A percentile compares a stretch with the other conserved stretches of the same genome.
Conservation (phyloP, 2,113 vertebrate genomes). For the Orthonyx spaldingii region DNA sequence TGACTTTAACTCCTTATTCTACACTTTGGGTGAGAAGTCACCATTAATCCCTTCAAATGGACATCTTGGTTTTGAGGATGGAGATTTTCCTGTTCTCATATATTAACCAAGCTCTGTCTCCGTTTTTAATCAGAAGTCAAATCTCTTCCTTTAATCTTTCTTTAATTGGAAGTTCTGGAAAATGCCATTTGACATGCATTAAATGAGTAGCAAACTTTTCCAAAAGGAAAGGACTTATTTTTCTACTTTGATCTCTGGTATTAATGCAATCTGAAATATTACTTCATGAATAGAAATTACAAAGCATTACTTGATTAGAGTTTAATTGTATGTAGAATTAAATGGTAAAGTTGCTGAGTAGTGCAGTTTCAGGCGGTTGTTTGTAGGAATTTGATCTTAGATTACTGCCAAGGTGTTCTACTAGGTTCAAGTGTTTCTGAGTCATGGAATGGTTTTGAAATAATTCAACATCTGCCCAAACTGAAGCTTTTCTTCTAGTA, state of each 20-base stretch:
- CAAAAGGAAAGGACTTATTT: neutral
- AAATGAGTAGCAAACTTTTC: neutral
- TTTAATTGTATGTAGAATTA: neutral
- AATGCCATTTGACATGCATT: neutral
- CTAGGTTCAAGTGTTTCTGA: neutral
- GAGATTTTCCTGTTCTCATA: neutral
- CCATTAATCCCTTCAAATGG: neutral
- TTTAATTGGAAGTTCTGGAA: conserved; percentile 1
- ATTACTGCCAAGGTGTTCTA: neutral
- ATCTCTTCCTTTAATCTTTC: neutral
- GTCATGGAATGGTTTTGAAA: neutral
- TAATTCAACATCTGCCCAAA: neutral
- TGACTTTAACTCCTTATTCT: neutral
- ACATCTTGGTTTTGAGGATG: neutral
- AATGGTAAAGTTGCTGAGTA: neutral
- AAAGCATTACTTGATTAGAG: neutral
- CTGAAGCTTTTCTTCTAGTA: neutral
- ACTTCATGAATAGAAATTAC: neutral
- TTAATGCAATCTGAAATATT: neutral
- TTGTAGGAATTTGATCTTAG: neutral
- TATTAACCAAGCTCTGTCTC: neutral
- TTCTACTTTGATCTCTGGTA: neutral
- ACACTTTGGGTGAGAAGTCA: neutral
- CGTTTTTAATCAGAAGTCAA: neutral
- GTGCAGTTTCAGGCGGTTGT: neutral